These are phyloP conservation scores for Agrenia bidenticulata DNA, from an alignment of 2,888 invertebrate species.

Conservation along the genomic window DNA sequence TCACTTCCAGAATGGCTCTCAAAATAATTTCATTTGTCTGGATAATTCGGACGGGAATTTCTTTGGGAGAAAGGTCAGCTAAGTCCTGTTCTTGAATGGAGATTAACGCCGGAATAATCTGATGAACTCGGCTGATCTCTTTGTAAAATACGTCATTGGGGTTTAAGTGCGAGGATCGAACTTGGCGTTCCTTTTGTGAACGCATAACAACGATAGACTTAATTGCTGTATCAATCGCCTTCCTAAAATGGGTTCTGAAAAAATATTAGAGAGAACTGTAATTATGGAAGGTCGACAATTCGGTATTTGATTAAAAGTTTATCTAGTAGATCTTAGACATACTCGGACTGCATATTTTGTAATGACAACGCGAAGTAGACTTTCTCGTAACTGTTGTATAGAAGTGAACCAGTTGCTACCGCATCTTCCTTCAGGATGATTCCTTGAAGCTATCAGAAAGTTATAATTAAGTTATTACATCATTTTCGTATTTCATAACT, in stretches of 20 bases:
- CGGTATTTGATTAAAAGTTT: too few relatives aligned
- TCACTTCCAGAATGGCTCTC: conserved; percentile 37
- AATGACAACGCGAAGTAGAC: conserved; percentile 72
- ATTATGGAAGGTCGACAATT: too few relatives aligned
- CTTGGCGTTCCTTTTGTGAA: conserved; percentile 53
- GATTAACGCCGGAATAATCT: conserved; percentile 66
- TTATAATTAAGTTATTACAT: conserved; percentile 10
- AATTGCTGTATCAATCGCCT: conserved; percentile 63
- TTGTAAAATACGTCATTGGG: conserved; percentile 73
- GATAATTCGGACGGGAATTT: conserved; percentile 62
- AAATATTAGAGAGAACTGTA: too few relatives aligned
- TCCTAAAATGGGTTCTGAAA: conserved; percentile 46
- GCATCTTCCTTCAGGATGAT: conserved; percentile 59
- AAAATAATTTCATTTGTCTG: conserved; percentile 65
- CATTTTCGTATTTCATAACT: too few relatives aligned
- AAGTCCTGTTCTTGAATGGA: conserved; percentile 65
- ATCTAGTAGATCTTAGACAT: conserved; percentile 54
- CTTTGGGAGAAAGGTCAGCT: conserved; percentile 62
- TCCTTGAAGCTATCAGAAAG: conserved; percentile 57
- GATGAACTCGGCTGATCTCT: conserved; percentile 64
- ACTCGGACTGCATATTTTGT: conserved; percentile 65
- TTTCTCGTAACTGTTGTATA: conserved; percentile 78
- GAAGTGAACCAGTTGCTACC: conserved; percentile 62
- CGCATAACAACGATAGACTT: conserved; percentile 59
- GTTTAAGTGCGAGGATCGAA: conserved; percentile 47